Evolutionary conservation across 2,797 vertebrate genomes (phyloP).

Genomic region (Liparis tanakae): DNA sequence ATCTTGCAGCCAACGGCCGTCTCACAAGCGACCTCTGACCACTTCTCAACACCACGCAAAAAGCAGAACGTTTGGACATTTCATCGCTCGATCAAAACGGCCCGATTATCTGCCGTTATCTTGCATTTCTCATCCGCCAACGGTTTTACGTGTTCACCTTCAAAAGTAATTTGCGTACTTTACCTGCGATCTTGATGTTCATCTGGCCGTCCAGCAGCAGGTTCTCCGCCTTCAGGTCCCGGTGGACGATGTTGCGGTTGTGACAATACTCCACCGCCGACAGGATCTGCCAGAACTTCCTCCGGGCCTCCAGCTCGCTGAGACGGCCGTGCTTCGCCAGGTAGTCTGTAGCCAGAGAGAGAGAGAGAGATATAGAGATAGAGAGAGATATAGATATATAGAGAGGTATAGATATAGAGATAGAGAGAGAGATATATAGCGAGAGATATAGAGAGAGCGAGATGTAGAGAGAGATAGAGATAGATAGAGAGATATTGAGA

Average conservation of each 20-base stretch:
- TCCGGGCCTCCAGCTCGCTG: conserved; percentile 92
- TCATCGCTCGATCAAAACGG: conserved; percentile 48
- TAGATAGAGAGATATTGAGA: too few species aligned
- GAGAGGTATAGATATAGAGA: too few species aligned
- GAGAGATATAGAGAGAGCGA: too few species aligned
- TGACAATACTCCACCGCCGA: conserved; percentile 98
- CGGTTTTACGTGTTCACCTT: not conserved
- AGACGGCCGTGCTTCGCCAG: conserved; percentile 95
- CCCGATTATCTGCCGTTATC: conserved; percentile 10
- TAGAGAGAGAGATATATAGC: too few species aligned
- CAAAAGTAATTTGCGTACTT: conserved; percentile 78
- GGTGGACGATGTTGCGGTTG: conserved; percentile 92
- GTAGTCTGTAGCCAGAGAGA: conserved; percentile 86
- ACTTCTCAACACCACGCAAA: conserved; percentile 62
- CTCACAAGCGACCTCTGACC: conserved; percentile 35
- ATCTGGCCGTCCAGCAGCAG: conserved; percentile 95
- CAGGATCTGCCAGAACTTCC: conserved; percentile 99
- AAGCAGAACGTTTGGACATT: conserved; percentile 58
- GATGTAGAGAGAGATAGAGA: too few species aligned
- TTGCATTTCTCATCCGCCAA: conserved; percentile 27
- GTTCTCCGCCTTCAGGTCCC: conserved; percentile 98
- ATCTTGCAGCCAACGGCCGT: conserved; percentile 35
- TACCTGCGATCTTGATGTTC: conserved; percentile 99
- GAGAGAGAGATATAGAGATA: too few species aligned
- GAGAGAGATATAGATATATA: too few species aligned